Evolutionary conservation across 2,888 invertebrate genomes (phyloP).

Genomic region (Formica aserva): DNA sequence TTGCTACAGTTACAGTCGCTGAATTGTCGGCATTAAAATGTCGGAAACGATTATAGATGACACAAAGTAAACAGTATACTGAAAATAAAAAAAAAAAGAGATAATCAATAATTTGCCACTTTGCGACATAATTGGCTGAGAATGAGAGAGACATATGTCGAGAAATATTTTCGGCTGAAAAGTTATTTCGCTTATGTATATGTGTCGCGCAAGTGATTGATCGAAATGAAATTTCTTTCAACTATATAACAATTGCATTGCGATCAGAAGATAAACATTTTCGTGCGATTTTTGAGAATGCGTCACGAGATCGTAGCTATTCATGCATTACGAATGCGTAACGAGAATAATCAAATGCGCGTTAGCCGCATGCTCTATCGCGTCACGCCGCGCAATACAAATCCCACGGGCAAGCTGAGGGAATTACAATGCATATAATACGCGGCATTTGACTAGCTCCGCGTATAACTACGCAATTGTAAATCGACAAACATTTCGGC

Average conservation of each 20-base stretch:
- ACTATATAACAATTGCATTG: not conserved
- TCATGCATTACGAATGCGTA: conserved; percentile 61
- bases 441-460: conserved; percentile 60
- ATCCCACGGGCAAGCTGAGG: conserved; percentile 56
- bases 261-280: conserved; percentile 6
- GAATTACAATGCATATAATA: conserved; percentile 64
- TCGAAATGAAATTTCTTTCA: not conserved
- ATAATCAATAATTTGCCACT: conserved; percentile 14
- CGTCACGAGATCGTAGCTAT: conserved; percentile 26
- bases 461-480: conserved; percentile 62
- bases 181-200: not conserved
- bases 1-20: not conserved
- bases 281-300: conserved; percentile 45
- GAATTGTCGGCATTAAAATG: conserved; percentile 22
- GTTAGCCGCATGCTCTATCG: conserved; percentile 62
- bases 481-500: conserved; percentile 49
- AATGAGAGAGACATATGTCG: not conserved
- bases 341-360: conserved; percentile 67
- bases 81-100: not conserved
- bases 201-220: not conserved
- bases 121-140: not conserved
- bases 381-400: conserved; percentile 59
- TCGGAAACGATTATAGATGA: not conserved
- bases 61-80: not conserved
- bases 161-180: too few relatives aligned